These are phyloP conservation scores for Mormyrus lacerda DNA, from an alignment of 2,113 vertebrate species.

Conservation along the genomic window DNA sequence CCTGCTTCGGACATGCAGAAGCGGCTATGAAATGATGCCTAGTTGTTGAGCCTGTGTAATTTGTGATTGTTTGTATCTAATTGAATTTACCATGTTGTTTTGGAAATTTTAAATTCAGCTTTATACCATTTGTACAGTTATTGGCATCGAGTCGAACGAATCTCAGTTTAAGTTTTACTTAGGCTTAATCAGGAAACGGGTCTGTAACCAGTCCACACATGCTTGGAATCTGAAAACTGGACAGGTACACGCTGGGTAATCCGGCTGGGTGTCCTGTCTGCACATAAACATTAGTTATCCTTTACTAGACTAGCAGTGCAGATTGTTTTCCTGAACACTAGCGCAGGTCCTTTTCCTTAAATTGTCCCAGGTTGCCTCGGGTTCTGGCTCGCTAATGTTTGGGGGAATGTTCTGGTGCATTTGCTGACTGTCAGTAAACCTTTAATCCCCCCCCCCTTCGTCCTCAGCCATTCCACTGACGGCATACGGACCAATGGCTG, in stretches of 20 bases:
- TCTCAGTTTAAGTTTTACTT: background rate
- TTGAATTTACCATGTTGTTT: background rate
- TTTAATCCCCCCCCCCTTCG: slow-evolving; percentile 13
- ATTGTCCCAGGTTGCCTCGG: background rate
- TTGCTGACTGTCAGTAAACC: background rate
- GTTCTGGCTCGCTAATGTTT: background rate
- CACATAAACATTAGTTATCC: background rate
- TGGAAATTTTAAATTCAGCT: background rate
- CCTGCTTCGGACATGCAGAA: background rate
- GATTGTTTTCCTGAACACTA: background rate
- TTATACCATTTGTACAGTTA: background rate
- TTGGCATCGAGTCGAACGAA: background rate
- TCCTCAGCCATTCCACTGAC: slow-evolving; percentile 89
- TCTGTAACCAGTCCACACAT: background rate
- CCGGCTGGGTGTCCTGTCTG: background rate
- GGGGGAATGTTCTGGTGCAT: background rate
- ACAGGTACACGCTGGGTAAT: background rate
- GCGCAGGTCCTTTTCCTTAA: background rate
- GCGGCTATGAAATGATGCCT: background rate
- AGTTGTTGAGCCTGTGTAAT: background rate
- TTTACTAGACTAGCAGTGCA: background rate
- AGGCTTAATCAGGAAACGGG: background rate
- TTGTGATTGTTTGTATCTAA: background rate
- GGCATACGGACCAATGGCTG: slow-evolving; percentile 94
- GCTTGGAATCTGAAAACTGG: background rate